phyloP scores from a whole-genome alignment of 2,113 vertebrate species.

The Oryzias javanicus region DNA sequence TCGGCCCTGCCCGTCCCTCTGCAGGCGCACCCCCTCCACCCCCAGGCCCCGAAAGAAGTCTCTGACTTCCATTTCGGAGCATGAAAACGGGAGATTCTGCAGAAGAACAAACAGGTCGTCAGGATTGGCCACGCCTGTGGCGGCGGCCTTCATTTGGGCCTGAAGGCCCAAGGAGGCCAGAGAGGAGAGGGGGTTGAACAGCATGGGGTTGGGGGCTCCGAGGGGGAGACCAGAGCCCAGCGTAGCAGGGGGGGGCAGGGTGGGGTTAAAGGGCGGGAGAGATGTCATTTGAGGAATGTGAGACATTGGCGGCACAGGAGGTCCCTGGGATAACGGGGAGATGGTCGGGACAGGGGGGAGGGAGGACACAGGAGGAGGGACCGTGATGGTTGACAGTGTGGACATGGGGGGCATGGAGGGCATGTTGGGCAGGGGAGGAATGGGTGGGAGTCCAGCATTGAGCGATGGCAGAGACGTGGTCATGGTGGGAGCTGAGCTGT shows the following conservation, averaged over 20 bases:
- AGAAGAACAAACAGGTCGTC: conserved; percentile 91
- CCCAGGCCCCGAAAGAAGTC: conserved; percentile 94
- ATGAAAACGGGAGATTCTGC: conserved; percentile 92
- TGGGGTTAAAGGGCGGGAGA: conserved; percentile 89
- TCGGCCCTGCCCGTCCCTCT: conserved; percentile 89
- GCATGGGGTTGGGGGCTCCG: conserved; percentile 87
- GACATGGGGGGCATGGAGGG: conserved; percentile 92
- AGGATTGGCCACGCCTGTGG: conserved; percentile 68
- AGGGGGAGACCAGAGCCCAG: conserved; percentile 85
- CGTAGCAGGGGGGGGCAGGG: conserved; percentile 86
- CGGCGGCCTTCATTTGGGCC: conserved; percentile 86
- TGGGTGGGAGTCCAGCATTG: conserved; percentile 88
- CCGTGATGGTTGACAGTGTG: conserved; percentile 88
- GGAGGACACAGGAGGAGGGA: conserved; percentile 89
- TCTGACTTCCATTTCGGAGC: conserved; percentile 88
- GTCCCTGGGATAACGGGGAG: conserved; percentile 86
- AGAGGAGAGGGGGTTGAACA: conserved; percentile 89
- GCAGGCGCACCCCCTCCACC: conserved; percentile 86
- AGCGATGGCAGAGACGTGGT: conserved; percentile 79
- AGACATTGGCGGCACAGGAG: conserved; percentile 88
- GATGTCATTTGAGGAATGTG: conserved; percentile 88
- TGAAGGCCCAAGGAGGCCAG: conserved; percentile 89
- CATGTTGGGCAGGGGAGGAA: conserved; percentile 89
- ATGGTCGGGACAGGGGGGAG: conserved; percentile 89
- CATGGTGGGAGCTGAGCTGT: conserved; percentile 89